These are phyloP conservation scores for Colistium nudipinnis DNA, from an alignment of 2,113 vertebrate genomes.

Conservation along the genomic window DNA sequence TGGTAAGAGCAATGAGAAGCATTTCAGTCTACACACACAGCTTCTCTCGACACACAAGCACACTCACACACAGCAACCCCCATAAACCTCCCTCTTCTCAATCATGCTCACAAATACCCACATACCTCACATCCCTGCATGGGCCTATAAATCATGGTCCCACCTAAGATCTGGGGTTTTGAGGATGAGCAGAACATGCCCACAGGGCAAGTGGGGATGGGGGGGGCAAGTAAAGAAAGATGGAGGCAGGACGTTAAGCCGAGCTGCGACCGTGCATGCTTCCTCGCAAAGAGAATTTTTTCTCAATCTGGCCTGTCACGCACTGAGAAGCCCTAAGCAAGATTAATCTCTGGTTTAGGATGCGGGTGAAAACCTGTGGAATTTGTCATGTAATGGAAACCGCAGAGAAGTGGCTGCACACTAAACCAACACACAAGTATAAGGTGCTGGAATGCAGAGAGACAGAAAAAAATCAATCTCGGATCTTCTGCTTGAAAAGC, in stretches of 20 bases:
- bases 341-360: conserved; percentile 74
- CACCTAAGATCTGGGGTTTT: conserved; percentile 56
- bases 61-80: conserved; percentile 16
- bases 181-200: conserved; percentile 55
- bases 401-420: conserved; percentile 26
- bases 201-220: conserved; percentile 27
- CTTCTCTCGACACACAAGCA: background rate
- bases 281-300: conserved; percentile 75
- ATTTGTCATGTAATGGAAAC: conserved; percentile 67
- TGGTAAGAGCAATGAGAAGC: conserved; percentile 35
- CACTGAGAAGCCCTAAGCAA: conserved; percentile 67
- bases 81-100: conserved; percentile 62
- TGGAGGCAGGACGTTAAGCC: conserved; percentile 35
- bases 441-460: conserved; percentile 5
- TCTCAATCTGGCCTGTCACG: conserved; percentile 78
- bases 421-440: conserved; percentile 15
- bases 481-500: conserved; percentile 23
- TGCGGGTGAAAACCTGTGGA: conserved; percentile 65
- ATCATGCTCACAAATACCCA: conserved; percentile 72
- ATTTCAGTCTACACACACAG: conserved; percentile 37
- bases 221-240: conserved; percentile 39
- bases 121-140: conserved; percentile 49
- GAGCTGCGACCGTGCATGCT: conserved; percentile 20
- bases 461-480: conserved; percentile 5
- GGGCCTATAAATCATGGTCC: conserved; percentile 75